phyloP scores from a whole-genome alignment of 2,888 invertebrate species.

The Euphydryas editha region DNA sequence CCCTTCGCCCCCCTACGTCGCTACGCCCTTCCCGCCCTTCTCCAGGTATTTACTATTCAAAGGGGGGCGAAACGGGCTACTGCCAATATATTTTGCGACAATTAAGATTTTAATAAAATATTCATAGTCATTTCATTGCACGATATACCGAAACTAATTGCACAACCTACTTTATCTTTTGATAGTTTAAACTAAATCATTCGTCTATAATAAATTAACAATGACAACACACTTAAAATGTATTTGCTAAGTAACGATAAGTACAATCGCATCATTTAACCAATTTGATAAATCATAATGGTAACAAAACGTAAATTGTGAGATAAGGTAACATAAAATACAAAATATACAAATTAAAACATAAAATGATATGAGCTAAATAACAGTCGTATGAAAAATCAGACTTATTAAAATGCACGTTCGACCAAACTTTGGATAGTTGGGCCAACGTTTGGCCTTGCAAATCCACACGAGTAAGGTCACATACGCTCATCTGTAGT shows the following conservation, averaged over 20 bases:
- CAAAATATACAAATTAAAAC: slow-evolving; percentile 60
- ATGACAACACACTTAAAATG: slow-evolving; percentile 42
- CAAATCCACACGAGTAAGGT: slow-evolving; percentile 48
- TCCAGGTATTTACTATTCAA: slow-evolving; percentile 77
- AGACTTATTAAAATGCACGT: slow-evolving; percentile 71
- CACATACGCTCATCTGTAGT: slow-evolving; percentile 46
- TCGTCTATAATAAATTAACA: slow-evolving; percentile 51
- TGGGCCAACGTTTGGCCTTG: slow-evolving; percentile 60
- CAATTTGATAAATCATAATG: slow-evolving; percentile 61
- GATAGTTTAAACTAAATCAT: slow-evolving; percentile 42
- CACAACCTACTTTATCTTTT: slow-evolving; percentile 49
- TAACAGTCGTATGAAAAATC: slow-evolving; percentile 62
- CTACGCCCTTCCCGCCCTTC: slow-evolving; percentile 45
- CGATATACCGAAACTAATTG: slow-evolving; percentile 57
- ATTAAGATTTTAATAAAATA: slow-evolving; percentile 79
- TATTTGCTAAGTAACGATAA: slow-evolving; percentile 53
- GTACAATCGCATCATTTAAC: slow-evolving; percentile 47
- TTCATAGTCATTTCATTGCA: slow-evolving; percentile 63
- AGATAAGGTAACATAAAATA: slow-evolving; percentile 60
- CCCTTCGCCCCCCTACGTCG: slow-evolving; percentile 43
- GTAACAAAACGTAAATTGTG: slow-evolving; percentile 72
- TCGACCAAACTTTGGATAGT: slow-evolving; percentile 61
- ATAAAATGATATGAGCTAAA: slow-evolving; percentile 52
- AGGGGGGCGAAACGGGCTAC: slow-evolving; percentile 75
- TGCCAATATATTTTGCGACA: slow-evolving; percentile 79